Conservation (phyloP, 2,888 invertebrate species). For the Clitarchus hookeri region DNA sequence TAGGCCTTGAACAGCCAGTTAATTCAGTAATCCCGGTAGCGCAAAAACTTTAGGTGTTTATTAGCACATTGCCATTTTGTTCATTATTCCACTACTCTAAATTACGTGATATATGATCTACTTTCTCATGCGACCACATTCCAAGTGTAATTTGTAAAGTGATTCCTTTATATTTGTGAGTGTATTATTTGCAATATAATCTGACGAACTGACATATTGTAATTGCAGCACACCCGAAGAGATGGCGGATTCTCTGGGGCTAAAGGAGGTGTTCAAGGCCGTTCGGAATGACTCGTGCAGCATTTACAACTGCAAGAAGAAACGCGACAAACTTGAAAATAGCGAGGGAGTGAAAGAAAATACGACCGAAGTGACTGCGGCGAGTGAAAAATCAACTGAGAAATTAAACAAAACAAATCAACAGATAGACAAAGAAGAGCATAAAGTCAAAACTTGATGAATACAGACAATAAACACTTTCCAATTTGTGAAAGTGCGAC, state of each 20-base stretch:
- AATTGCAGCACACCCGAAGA: conserved; percentile 46
- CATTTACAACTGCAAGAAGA: conserved; percentile 48
- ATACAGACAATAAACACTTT: neutral
- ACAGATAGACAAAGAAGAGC: conserved; percentile 29
- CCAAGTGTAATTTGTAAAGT: no score
- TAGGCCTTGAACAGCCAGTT: no score
- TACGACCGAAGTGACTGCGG: neutral
- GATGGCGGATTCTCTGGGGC: conserved; percentile 50
- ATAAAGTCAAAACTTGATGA: neutral
- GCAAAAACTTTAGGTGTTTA: no score
- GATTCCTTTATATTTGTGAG: no score
- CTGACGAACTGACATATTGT: no score
- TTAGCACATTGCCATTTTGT: no score
- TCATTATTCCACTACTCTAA: no score
- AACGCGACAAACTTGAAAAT: neutral
- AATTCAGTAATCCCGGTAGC: no score
- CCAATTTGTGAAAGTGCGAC: neutral
- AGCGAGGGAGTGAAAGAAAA: neutral
- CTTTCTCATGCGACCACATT: no score
- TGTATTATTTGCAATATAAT: no score
- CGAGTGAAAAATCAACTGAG: neutral
- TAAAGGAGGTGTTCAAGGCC: conserved; percentile 51
- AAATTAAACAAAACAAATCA: conserved; percentile 26
- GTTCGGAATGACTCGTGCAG: conserved; percentile 51
- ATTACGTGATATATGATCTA: no score